Conservation (phyloP, 2,888 invertebrate species). For the Linhomoeus sp. region DNA sequence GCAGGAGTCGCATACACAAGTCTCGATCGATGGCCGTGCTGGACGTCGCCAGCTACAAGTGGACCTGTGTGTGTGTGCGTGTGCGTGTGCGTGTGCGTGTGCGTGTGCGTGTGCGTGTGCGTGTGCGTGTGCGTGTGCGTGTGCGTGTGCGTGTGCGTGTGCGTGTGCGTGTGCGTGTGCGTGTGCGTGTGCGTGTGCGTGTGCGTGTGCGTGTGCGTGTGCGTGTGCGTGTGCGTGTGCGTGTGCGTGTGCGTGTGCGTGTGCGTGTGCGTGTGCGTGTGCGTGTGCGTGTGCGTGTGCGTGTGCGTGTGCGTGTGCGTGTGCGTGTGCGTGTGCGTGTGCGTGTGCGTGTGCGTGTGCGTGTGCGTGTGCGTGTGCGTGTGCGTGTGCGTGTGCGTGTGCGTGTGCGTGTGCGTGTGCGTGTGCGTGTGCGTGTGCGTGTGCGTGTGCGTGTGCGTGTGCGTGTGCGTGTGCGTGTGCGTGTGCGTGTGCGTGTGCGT, state of each 20-base stretch:
- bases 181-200: neutral
- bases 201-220: conserved; percentile 1
- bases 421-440: conserved; percentile 1
- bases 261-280: neutral
- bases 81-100: conserved; percentile 1
- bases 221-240: conserved; percentile 1
- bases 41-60: no score
- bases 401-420: conserved; percentile 1
- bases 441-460: conserved; percentile 1
- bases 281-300: conserved; percentile 1
- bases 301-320: conserved; percentile 2
- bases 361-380: conserved; percentile 1
- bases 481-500: conserved; percentile 1
- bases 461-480: conserved; percentile 1
- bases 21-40: no score
- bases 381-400: conserved; percentile 2
- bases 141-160: conserved; percentile 1
- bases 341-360: conserved; percentile 1
- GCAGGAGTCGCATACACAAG: no score
- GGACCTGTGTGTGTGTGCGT: conserved; percentile 1
- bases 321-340: conserved; percentile 1
- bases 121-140: conserved; percentile 2
- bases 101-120: conserved; percentile 1
- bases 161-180: conserved; percentile 1
- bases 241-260: conserved; percentile 1